Evolutionary conservation across 2,113 vertebrate species (phyloP).

Genomic region (Guaruba guarouba): DNA sequence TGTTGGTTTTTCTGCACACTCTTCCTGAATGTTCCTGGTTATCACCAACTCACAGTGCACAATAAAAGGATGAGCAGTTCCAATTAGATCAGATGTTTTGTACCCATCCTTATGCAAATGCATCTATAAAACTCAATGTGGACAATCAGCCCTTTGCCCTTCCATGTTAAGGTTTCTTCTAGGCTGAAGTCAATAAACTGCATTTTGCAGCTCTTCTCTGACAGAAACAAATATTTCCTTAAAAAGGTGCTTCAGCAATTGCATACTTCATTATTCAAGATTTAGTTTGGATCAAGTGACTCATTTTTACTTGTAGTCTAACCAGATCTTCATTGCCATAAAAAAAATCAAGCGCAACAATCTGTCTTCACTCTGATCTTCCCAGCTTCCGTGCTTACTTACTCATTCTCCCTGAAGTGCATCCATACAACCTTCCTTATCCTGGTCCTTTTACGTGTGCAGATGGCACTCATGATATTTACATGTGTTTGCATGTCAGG

Average conservation of each 20-base stretch:
- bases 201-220: background rate
- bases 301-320: constrained; percentile 40
- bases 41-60: background rate
- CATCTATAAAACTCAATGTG: background rate
- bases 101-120: constrained; percentile 14
- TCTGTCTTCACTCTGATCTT: background rate
- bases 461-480: constrained; percentile 43
- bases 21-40: background rate
- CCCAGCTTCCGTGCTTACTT: constrained; percentile 1
- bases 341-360: background rate
- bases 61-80: background rate
- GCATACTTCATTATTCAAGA: background rate
- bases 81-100: constrained; percentile 3
- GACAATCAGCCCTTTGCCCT: constrained; percentile 2
- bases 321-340: constrained; percentile 15
- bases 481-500: constrained; percentile 54
- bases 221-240: background rate
- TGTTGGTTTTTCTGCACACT: background rate
- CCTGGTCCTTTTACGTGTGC: background rate
- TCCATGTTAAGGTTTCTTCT: background rate
- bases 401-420: background rate
- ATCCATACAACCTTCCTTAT: background rate
- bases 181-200: background rate
- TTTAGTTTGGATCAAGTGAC: constrained; percentile 1
- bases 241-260: background rate